Evolutionary conservation across 2,113 vertebrate species (phyloP).

Genomic region (Apus apus): DNA sequence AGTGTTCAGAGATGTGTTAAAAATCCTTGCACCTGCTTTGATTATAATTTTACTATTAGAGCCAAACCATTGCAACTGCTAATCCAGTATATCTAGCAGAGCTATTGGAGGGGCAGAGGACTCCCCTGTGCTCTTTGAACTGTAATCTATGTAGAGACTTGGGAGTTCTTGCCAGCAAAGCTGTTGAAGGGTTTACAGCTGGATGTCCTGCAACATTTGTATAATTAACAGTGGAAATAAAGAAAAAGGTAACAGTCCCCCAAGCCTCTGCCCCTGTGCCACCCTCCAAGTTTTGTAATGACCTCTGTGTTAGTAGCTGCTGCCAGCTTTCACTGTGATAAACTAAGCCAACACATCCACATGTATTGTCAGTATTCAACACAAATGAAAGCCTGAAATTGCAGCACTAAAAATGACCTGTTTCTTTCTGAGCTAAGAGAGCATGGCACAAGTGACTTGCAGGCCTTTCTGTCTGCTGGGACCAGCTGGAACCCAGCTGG

Average conservation of each 20-base stretch:
- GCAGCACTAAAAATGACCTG: fast-evolving
- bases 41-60: neutral
- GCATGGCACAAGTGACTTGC: fast-evolving
- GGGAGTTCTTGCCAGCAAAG: neutral
- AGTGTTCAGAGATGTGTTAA: neutral
- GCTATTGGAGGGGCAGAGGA: neutral
- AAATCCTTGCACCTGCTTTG: neutral
- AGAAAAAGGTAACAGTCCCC: neutral
- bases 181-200: neutral
- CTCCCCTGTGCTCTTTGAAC: neutral
- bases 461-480: neutral
- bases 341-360: neutral
- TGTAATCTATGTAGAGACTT: neutral
- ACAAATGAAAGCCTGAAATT: neutral
- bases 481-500: neutral
- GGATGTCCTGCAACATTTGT: neutral
- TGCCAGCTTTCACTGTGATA: neutral
- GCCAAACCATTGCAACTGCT: neutral
- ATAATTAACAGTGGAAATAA: neutral
- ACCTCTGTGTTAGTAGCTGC: neutral
- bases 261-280: neutral
- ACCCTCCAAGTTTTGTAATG: too few relatives aligned
- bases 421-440: neutral
- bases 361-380: neutral
- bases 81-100: neutral